These are phyloP conservation scores for Molossus alvarezi DNA, from an alignment of 2,797 vertebrate species.

Conservation along the genomic window DNA sequence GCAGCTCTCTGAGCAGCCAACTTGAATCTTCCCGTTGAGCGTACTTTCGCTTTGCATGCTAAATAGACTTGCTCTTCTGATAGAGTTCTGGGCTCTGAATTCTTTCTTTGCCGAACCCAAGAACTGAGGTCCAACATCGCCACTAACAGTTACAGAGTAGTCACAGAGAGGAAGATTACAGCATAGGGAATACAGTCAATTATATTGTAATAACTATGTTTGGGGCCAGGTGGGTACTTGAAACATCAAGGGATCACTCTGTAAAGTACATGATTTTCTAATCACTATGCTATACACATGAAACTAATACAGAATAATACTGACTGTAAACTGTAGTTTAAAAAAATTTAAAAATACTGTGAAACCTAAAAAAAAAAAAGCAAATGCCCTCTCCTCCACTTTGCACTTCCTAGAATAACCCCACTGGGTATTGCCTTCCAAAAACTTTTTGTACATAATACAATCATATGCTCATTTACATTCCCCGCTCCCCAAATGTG, in stretches of 20 bases:
- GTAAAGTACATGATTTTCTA: not conserved
- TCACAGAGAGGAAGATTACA: not conserved
- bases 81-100: too few relatives aligned
- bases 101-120: too few relatives aligned
- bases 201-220: not conserved
- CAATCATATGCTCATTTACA: not conserved
- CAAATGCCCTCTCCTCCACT: not conserved
- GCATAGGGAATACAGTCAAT: not conserved
- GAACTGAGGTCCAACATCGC: too few relatives aligned
- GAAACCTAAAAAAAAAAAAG: not conserved
- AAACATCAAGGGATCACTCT: not conserved
- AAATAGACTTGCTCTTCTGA: too few relatives aligned
- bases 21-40: not conserved
- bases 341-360: not conserved
- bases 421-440: not conserved
- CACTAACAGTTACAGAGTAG: not conserved
- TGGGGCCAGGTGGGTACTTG: not conserved
- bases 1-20: not conserved
- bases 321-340: not conserved
- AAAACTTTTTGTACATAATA: not conserved
- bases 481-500: not conserved
- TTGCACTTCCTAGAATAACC: not conserved
- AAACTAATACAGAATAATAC: not conserved
- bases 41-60: not conserved
- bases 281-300: not conserved